Base-by-base conservation (phyloP, 2,888 invertebrate species). In the Hanleya hanleyi region DNA sequence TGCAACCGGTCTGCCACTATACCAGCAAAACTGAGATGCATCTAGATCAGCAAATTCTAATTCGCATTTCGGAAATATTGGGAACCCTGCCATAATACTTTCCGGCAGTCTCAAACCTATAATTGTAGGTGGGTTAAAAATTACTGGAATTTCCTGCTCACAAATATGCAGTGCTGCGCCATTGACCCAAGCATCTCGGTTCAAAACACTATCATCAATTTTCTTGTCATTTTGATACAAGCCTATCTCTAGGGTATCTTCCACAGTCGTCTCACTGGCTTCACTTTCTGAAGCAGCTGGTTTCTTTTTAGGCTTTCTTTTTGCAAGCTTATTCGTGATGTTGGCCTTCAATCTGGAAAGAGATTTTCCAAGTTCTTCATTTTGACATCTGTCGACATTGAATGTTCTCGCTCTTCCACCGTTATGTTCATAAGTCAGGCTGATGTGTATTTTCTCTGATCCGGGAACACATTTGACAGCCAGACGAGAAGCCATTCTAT, bases 61-160 rank as follows among this genome's bases (percentile, higher is more conserved):
- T 76, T 94, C 93, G 71, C 96, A 92, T 87, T 94, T 94, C 0
- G 96, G 96, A 90, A 95, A 95, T 0, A 94, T 92, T 7, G 94
- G 94, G 91, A 94, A 96, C 0, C 94, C 95, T 1, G 94, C 94
- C 90, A 97, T 91, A 33, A 96, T 94, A 74, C 93, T 93, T 50
- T 92, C 92, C 0, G 96, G 95, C 57, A 97, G 91, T 41, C 91
- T 90, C 6, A 96, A 81, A 73, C 89, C 91, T 9, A 91, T 88
- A 15, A 97, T 92, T 93, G 94, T 94, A 0, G 97, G 97, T 29
- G 94, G 92, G 91, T 97, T 97, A 2, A 95, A 91, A 29, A 93
- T 91, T 7, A 96, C 91, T 47, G 92, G 89, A 90, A 93, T 96
- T 6, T 91, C 88, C 1, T 91, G 89, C 51, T 93, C 93, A 68